Base-by-base conservation (phyloP, 2,113 vertebrate species). In the Bothrops jararaca region DNA sequence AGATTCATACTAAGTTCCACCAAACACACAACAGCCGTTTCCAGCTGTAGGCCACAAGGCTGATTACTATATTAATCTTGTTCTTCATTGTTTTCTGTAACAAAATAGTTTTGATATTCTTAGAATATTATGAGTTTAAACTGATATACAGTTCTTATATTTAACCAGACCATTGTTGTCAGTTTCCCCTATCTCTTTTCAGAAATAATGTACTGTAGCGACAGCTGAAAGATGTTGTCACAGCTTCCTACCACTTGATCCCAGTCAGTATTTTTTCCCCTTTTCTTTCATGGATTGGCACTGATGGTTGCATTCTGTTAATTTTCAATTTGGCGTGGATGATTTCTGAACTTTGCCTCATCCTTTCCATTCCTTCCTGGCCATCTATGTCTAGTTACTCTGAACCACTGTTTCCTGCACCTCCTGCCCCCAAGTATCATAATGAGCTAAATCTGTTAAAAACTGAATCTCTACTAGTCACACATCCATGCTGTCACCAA, bases 101-200 rank as follows among this genome's bases (percentile, higher is more conserved):
- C 64, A 57, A 89, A 92, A 85, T 58, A 89, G 50, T 89, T 57
- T 85, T 57, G 52, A 57, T 57, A 57, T 89, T 89, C 39, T 89
- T 10, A 85, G 88, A 29, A 56, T 57, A 48, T n/a, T 24, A 88
- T 50, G 64, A 57, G 23, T 42, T 89, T 89, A 53, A 92, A 85
- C 29, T 85, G 34, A 50, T 50, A 50, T 50, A 50, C 48, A 50
- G 45, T 64, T 29, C 64, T 89, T 48, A 74, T 88, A 22, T 89
- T 74, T 89, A 80, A 92, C 45, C 87, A 89, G 52, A 15, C 34
- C 52, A 89, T 24, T 39, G 24, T n/a, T 54, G 85, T 60, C 91
- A 87, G 23, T 60, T 56, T 26, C 85, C 52, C 34, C 45, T 26
- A 48, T 89, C 91, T 80, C 60, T 56, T 89, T 80, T 92, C 45